A percentile compares a stretch with the other conserved stretches of the same genome.
Conservation (phyloP, 2,888 invertebrate species). For the Amblyjoppa fuscipennis region DNA sequence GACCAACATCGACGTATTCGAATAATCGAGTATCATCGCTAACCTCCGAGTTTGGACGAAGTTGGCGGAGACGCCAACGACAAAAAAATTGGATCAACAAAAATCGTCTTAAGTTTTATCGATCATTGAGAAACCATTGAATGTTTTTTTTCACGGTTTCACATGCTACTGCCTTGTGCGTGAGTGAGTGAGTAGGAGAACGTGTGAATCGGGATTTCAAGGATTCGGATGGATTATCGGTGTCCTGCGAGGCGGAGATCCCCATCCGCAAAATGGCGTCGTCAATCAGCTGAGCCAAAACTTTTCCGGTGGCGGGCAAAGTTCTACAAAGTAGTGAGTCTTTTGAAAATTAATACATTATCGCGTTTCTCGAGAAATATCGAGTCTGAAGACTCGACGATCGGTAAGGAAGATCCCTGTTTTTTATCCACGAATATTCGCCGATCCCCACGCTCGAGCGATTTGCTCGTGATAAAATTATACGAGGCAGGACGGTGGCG, state of each 20-base stretch:
- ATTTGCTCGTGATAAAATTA: neutral
- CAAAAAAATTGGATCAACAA: neutral
- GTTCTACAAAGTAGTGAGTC: neutral
- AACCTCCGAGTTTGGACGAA: neutral
- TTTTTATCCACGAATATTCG: neutral
- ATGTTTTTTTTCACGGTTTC: neutral
- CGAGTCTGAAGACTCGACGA: neutral
- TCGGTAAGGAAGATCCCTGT: neutral
- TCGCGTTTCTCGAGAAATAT: neutral
- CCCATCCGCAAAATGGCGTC: neutral
- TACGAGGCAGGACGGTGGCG: constrained; percentile 8
- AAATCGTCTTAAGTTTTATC: neutral
- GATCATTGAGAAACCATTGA: neutral
- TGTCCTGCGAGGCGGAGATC: neutral
- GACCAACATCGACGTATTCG: neutral
- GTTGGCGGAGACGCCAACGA: neutral
- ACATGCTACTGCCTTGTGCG: neutral
- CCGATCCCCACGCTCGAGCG: neutral
- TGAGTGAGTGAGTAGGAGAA: neutral
- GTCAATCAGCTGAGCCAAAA: neutral
- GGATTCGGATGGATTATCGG: neutral
- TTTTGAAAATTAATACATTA: neutral
- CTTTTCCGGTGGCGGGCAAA: neutral
- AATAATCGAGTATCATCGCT: neutral
- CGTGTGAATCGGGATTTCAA: neutral